A percentile compares a stretch with the other conserved stretches of the same genome.
Conservation (phyloP, 1,140 invertebrate genomes). For the Phenacoccus solenopsis region DNA sequence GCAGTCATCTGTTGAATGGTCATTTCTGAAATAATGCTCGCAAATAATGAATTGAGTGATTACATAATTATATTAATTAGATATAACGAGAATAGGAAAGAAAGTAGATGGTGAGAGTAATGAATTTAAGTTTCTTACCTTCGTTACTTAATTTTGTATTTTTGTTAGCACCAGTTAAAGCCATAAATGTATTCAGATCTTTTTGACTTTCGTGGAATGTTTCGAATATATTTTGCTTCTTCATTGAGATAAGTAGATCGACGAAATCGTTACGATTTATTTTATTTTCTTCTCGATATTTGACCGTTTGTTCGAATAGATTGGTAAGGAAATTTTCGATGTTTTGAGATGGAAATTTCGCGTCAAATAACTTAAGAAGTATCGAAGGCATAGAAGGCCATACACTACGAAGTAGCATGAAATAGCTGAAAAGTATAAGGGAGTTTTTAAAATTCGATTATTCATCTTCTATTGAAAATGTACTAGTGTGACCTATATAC, state of each 20-base stretch:
- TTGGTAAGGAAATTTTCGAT: slow-evolving; percentile 29
- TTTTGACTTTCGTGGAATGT: not conserved
- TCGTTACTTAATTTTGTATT: not conserved
- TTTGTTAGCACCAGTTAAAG: not conserved
- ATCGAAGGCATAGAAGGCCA: not conserved
- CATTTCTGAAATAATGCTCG: not conserved
- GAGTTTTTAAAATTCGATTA: too few relatives aligned
- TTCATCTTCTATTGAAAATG: too few relatives aligned
- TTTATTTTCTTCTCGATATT: slow-evolving; percentile 26
- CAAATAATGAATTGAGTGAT: not conserved
- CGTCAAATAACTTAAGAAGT: slow-evolving; percentile 9
- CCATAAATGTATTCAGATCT: not conserved
- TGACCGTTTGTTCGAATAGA: slow-evolving; percentile 27
- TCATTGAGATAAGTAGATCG: slow-evolving; percentile 24
- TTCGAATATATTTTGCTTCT: slow-evolving; percentile 15
- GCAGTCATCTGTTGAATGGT: not conserved
- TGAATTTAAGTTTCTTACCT: too few relatives aligned
- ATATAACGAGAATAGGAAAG: not conserved
- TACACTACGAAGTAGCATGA: too few relatives aligned
- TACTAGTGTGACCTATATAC: too few relatives aligned
- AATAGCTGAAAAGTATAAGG: too few relatives aligned
- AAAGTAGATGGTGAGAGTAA: too few relatives aligned
- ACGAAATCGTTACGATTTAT: slow-evolving; percentile 33
- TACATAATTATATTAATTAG: too few relatives aligned
- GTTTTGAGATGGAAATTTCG: slow-evolving; percentile 18